Base-by-base conservation (phyloP, 37 sponge, comb jelly and placozoan genomes). In the Eunapius fragilis region DNA sequence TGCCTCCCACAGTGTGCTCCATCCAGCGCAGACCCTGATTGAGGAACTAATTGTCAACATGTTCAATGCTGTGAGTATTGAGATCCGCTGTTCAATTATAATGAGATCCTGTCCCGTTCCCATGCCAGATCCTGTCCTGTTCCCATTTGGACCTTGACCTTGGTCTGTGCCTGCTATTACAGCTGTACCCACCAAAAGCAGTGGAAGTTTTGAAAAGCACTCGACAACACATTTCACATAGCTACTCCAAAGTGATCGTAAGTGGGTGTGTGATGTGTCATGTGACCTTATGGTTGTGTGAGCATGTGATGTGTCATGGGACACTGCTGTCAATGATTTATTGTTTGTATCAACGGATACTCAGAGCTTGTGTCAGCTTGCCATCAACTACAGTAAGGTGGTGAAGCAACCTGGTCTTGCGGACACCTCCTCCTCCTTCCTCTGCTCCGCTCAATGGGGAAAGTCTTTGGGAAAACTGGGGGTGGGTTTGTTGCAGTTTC, bases 201-300 rank as follows among this genome's bases (percentile, higher is more conserved):
- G 36, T 45, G 14, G 30, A 75, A 26, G 45, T 79, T 25, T 82
- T 90, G 25, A 41, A 72, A 73, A 58, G 67, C 14, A 25, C 72
- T 58, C 48, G 80, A 28, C 35, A 77, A 24, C 80, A 31, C 19
- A 90, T 31, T 49, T 25, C 69, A 0, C 67, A 77, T 45, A 90
- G 78, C 70, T 90, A 86, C 78, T 84, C 91, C 58, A 90, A 81
- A 76, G 80, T 81, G 34, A 85, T 82, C 22, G 91, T 90, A n/a
- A 78, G 84, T 70, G 30, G 74, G 26, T 48, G 41, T 45, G 35
- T 31, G 68, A 3, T 31, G 50, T 3, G 47, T n/a, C 25, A n/a
- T 37, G 47, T 41, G 48, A 22, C 25, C 7, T 31, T 3, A 31
- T 71, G 72, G 28, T 3, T 26, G 28, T 31, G 27, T 2, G 7